phyloP scores from a whole-genome alignment of 1,140 invertebrate species.

The Scylla paramamosain region DNA sequence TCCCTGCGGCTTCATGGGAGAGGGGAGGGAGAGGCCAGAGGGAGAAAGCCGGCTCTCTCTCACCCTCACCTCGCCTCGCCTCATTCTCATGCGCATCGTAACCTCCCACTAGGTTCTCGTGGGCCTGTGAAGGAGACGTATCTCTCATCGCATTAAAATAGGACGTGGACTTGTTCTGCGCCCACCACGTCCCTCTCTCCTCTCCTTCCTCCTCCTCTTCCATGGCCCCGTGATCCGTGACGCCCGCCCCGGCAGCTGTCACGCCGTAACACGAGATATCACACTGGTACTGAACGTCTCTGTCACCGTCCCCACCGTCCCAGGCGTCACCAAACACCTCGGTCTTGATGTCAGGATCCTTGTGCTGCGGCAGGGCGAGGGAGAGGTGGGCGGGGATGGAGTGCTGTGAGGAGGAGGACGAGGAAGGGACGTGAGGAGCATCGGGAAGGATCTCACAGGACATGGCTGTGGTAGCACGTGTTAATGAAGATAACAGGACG shows the following conservation, averaged over 20 bases:
- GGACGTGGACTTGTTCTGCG: background rate
- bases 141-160: slow-evolving; percentile 29
- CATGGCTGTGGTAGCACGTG: background rate
- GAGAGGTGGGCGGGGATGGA: background rate
- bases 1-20: background rate
- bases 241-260: slow-evolving; percentile 13
- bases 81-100: slow-evolving; percentile 32
- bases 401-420: background rate
- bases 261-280: slow-evolving; percentile 50
- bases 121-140: background rate
- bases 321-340: background rate
- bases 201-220: slow-evolving; percentile 15
- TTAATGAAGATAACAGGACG: background rate
- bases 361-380: background rate
- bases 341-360: background rate
- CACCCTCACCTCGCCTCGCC: background rate
- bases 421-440: background rate
- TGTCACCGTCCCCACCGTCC: background rate
- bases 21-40: background rate
- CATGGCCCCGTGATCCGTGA: background rate
- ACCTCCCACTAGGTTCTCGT: slow-evolving; percentile 33
- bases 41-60: background rate
- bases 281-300: slow-evolving; percentile 35
- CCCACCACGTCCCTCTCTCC: slow-evolving; percentile 30
- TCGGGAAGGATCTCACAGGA: slow-evolving; percentile 42